phyloP scores from a whole-genome alignment of 2,113 vertebrate species.

The Abramis brama region DNA sequence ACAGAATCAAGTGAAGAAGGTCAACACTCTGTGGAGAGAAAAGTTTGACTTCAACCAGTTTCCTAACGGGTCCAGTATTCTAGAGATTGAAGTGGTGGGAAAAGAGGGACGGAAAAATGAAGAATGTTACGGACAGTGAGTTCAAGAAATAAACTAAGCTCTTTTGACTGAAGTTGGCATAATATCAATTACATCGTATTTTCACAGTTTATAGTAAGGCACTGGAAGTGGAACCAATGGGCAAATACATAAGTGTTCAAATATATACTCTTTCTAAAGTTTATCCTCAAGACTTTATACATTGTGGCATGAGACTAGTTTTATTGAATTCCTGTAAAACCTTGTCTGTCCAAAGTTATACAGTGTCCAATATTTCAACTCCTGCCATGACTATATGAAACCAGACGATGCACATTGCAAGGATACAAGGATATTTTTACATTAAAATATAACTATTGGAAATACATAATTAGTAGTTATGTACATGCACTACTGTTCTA shows the following conservation, averaged over 20 bases:
- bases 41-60: conserved; percentile 95
- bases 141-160: conserved; percentile 29
- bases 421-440: neutral
- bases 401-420: neutral
- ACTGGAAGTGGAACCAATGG: neutral
- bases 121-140: conserved; percentile 89
- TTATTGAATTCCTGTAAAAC: neutral
- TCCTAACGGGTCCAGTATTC: conserved; percentile 79
- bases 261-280: neutral
- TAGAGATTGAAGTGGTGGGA: conserved; percentile 91
- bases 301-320: neutral
- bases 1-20: conserved; percentile 87
- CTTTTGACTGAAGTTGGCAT: neutral
- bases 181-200: neutral
- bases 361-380: neutral
- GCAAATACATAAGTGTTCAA: neutral
- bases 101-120: conserved; percentile 85
- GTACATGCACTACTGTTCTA: too few species aligned
- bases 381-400: neutral
- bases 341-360: neutral
- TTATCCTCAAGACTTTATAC: neutral
- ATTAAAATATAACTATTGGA: neutral
- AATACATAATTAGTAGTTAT: too few species aligned
- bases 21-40: conserved; percentile 95
- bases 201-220: neutral